phyloP scores from a whole-genome alignment of 2,888 invertebrate genomes.

The Meandrusa payeni region DNA sequence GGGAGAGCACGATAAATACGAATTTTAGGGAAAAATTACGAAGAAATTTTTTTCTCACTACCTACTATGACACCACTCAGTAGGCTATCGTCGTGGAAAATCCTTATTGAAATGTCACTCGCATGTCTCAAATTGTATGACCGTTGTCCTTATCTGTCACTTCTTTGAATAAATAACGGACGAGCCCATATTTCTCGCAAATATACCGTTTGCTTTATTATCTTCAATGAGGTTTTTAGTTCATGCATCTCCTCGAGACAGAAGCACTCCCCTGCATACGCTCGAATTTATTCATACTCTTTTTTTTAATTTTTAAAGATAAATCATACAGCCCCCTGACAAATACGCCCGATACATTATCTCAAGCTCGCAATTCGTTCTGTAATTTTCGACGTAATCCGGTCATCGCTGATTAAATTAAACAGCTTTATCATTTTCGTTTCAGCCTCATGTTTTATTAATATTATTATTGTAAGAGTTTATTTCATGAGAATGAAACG shows the following conservation, averaged over 20 bases:
- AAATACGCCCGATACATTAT: no score
- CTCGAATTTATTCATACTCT: slow-evolving; percentile 14
- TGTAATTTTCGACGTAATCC: no score
- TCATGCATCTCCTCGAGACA: slow-evolving; percentile 37
- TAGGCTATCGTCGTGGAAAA: no score
- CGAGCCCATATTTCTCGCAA: slow-evolving; percentile 53
- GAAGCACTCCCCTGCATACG: slow-evolving; percentile 29
- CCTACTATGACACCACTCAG: no score
- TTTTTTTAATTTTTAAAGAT: slow-evolving; percentile 14
- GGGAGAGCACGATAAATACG: no score
- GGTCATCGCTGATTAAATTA: no score
- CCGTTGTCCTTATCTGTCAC: slow-evolving; percentile 65
- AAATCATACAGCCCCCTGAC: slow-evolving; percentile 13
- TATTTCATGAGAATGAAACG: no score
- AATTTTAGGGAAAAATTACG: no score
- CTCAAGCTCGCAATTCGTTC: no score
- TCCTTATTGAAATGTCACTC: slow-evolving; percentile 57
- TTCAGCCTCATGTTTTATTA: neutral
- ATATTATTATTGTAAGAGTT: neutral
- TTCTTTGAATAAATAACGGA: slow-evolving; percentile 64
- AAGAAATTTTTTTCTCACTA: no score
- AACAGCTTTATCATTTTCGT: no score
- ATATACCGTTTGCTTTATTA: slow-evolving; percentile 68
- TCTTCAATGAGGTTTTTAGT: slow-evolving; percentile 63
- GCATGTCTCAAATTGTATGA: slow-evolving; percentile 55